Evolutionary conservation across 2,113 vertebrate genomes (phyloP).

Genomic region (Pachyramphus minor): DNA sequence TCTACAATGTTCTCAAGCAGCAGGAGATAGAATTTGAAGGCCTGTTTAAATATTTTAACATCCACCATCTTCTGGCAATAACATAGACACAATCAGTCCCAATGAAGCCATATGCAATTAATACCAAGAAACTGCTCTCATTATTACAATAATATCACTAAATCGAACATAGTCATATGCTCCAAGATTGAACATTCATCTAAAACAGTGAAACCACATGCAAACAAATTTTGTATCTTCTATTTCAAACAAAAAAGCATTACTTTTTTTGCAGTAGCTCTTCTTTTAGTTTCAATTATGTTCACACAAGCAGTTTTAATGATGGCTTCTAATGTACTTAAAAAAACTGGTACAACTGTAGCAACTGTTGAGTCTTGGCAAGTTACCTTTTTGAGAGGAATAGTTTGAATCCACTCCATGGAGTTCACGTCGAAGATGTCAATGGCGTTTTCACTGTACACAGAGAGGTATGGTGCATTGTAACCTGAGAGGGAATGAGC

Average conservation of each 20-base stretch:
- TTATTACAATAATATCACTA: not conserved
- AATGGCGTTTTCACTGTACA: conserved; percentile 97
- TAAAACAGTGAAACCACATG: not conserved
- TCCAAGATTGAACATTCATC: not conserved
- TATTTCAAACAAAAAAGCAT: not conserved
- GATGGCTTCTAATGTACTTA: not conserved
- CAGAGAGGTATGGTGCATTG: conserved; percentile 96
- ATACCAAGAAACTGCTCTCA: not conserved
- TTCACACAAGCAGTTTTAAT: not conserved
- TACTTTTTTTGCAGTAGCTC: not conserved
- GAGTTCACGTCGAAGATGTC: conserved; percentile 97
- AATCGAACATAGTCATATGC: not conserved
- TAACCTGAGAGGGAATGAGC: conserved; percentile 79
- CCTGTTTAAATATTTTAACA: not conserved
- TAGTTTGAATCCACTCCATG: conserved; percentile 99
- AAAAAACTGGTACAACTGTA: not conserved
- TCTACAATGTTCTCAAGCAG: not conserved
- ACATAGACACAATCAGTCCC: not conserved
- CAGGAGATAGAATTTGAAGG: not conserved
- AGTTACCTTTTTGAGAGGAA: conserved; percentile 95
- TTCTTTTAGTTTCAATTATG: not conserved
- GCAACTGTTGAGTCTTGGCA: not conserved
- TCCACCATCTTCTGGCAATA: not conserved
- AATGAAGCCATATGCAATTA: not conserved
- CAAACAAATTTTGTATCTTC: not conserved